Evolutionary conservation across 1,140 invertebrate genomes (phyloP).

Genomic region (Matsumurasca onukii): DNA sequence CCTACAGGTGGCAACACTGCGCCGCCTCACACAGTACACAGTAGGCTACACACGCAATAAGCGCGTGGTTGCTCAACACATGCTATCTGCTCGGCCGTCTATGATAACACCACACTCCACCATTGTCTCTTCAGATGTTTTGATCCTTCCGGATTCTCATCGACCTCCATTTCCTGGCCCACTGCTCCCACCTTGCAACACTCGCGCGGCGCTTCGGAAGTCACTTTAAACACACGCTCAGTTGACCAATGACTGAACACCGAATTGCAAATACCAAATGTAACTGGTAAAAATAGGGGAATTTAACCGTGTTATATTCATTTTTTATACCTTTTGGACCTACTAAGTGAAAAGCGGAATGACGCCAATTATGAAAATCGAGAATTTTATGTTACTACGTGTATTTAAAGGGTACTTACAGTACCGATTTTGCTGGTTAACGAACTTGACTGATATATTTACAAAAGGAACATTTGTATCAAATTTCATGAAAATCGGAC

Average conservation of each 20-base stretch:
- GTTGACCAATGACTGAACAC: neutral
- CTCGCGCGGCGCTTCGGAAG: neutral
- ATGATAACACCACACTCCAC: neutral
- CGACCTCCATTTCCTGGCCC: neutral
- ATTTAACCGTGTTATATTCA: neutral
- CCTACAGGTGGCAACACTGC: too few species aligned
- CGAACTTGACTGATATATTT: too few species aligned
- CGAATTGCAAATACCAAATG: neutral
- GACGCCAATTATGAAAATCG: too few species aligned
- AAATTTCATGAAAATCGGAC: too few species aligned
- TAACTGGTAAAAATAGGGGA: neutral
- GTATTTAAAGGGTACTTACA: too few species aligned
- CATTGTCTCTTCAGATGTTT: constrained; percentile 4
- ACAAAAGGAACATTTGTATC: too few species aligned
- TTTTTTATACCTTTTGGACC: neutral
- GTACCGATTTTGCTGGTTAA: too few species aligned
- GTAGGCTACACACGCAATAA: constrained; percentile 3
- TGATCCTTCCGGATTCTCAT: constrained; percentile 22
- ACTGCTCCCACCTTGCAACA: neutral
- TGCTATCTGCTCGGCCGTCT: neutral
- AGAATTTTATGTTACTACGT: too few species aligned
- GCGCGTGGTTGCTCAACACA: constrained; percentile 10
- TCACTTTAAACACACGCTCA: neutral
- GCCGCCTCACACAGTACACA: too few species aligned
- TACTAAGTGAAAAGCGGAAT: too few species aligned